A percentile compares a stretch with the other conserved stretches of the same genome.
Conservation (phyloP, 1,140 invertebrate species). For the Latrodectus geometricus region DNA sequence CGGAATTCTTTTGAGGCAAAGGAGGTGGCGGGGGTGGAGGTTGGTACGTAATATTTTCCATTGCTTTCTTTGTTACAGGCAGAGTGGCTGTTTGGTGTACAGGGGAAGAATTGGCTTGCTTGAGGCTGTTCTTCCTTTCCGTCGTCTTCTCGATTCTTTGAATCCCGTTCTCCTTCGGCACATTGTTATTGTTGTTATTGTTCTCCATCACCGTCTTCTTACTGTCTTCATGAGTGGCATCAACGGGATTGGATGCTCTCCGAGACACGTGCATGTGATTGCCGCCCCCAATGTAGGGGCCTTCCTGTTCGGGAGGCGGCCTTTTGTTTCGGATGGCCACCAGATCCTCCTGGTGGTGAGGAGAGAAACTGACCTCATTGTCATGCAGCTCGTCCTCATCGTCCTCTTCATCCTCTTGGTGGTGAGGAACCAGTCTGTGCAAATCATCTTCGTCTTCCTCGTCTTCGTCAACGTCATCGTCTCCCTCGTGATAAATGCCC, state of each 20-base stretch:
- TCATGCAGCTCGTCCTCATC: constrained; percentile 62
- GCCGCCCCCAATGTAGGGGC: background rate
- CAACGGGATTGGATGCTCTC: constrained; percentile 50
- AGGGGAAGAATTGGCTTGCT: background rate
- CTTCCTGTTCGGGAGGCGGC: constrained; percentile 28
- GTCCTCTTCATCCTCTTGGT: constrained; percentile 40
- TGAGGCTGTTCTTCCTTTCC: background rate
- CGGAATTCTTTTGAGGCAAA: constrained; percentile 22
- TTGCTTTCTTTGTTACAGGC: background rate
- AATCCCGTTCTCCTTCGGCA: background rate
- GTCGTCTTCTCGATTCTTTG: background rate
- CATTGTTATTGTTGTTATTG: background rate
- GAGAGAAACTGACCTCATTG: constrained; percentile 62
- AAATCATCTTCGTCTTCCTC: constrained; percentile 30
- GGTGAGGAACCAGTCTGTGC: constrained; percentile 36
- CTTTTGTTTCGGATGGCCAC: constrained; percentile 61
- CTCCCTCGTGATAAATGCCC: constrained; percentile 65
- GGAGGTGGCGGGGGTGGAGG: constrained; percentile 39
- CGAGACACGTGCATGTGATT: constrained; percentile 42
- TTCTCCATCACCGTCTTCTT: constrained; percentile 15
- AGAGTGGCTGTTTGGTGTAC: background rate
- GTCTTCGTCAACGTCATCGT: constrained; percentile 37
- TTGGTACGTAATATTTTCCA: constrained; percentile 9
- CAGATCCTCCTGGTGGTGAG: constrained; percentile 62
- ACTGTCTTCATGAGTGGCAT: constrained; percentile 57